A percentile compares a stretch with the other conserved stretches of the same genome.
Conservation (phyloP, 2,888 invertebrate species). For the Cybosia mesomella region DNA sequence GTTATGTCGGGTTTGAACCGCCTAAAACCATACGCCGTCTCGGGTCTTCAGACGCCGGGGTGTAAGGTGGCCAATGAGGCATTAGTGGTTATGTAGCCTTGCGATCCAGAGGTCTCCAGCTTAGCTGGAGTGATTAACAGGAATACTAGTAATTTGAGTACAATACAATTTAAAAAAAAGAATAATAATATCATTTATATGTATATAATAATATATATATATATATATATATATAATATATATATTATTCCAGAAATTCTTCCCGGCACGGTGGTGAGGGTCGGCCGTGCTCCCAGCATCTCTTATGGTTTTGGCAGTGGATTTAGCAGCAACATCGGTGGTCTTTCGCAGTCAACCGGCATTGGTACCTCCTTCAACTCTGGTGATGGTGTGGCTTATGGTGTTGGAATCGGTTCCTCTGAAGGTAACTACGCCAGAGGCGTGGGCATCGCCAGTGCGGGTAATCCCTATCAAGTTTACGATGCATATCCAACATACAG, state of each 20-base stretch:
- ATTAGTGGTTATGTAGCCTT: too few species aligned
- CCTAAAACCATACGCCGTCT: too few species aligned
- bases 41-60: too few species aligned
- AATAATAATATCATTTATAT: too few species aligned
- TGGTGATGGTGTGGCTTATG: constrained; percentile 72
- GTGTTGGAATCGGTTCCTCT: constrained; percentile 61
- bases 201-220: too few species aligned
- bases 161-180: too few species aligned
- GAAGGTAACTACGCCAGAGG: constrained; percentile 68
- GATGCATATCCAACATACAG: constrained; percentile 53
- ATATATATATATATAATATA: too few species aligned
- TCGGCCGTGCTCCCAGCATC: constrained; percentile 70
- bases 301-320: constrained; percentile 79
- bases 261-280: constrained; percentile 61
- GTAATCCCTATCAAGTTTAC: constrained; percentile 47
- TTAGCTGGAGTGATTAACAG: too few species aligned
- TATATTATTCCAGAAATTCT: constrained; percentile 45
- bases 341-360: constrained; percentile 74
- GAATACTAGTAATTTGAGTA: too few species aligned
- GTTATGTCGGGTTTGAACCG: too few species aligned
- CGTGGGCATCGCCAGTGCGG: constrained; percentile 68
- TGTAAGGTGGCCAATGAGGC: too few species aligned
- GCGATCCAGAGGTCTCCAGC: too few species aligned
- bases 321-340: constrained; percentile 78
- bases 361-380: constrained; percentile 71